phyloP scores from a whole-genome alignment of 1,140 invertebrate genomes.

The Calephelis virginiensis region DNA sequence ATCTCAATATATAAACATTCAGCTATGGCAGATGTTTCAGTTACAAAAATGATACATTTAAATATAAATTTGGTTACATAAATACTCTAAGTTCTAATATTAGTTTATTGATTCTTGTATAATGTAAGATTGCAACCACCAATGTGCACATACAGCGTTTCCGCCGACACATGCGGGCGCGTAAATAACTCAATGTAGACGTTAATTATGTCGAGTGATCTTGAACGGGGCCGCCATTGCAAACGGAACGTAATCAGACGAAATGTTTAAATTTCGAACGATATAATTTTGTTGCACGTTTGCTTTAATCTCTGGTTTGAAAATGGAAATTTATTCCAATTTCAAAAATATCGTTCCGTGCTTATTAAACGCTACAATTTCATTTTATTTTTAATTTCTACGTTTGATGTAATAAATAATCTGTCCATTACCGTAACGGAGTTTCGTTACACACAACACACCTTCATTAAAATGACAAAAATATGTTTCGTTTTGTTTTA shows the following conservation, averaged over 20 bases:
- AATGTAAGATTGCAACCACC: slow-evolving; percentile 38
- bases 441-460: neutral
- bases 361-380: neutral
- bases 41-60: too few relatives aligned
- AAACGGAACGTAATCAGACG: slow-evolving; percentile 19
- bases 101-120: slow-evolving; percentile 29
- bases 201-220: slow-evolving; percentile 58
- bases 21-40: too few relatives aligned
- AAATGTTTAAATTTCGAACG: slow-evolving; percentile 23
- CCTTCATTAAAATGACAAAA: slow-evolving; percentile 11
- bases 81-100: neutral
- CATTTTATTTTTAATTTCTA: neutral
- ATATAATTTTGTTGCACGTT: slow-evolving; percentile 19
- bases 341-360: neutral
- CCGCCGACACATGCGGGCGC: slow-evolving; percentile 64
- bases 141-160: slow-evolving; percentile 40
- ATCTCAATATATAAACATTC: too few relatives aligned
- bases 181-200: slow-evolving; percentile 70
- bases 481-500: neutral
- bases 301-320: slow-evolving; percentile 12
- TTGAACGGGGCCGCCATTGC: slow-evolving; percentile 36
- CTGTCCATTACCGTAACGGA: too few relatives aligned
- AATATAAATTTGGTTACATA: too few relatives aligned
- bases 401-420: too few relatives aligned
- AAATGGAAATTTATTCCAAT: slow-evolving; percentile 12